Conservation (phyloP, 2,888 invertebrate species). For the Drosophila acutilabella region DNA sequence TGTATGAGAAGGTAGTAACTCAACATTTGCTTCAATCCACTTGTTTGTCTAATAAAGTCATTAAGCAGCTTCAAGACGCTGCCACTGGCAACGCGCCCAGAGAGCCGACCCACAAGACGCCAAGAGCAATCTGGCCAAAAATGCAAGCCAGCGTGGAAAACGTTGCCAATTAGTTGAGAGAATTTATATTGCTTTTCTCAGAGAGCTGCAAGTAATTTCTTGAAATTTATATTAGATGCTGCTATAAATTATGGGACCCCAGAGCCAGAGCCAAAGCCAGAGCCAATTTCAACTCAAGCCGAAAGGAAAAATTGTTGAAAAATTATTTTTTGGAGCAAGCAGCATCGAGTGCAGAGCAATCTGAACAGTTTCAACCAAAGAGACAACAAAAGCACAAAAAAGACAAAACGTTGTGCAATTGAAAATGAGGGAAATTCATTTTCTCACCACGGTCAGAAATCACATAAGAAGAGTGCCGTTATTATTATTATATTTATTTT, state of each 20-base stretch:
- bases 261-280: constrained; percentile 7
- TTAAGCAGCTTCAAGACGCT: constrained; percentile 40
- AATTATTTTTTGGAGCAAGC: not conserved
- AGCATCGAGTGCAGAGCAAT: constrained; percentile 15
- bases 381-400: constrained; percentile 61
- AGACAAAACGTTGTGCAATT: constrained; percentile 49
- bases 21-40: constrained; percentile 18
- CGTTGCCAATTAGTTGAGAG: constrained; percentile 75
- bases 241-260: constrained; percentile 67
- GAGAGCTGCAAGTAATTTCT: constrained; percentile 62
- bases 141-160: constrained; percentile 39
- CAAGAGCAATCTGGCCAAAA: constrained; percentile 36
- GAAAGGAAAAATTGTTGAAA: constrained; percentile 17
- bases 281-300: constrained; percentile 7
- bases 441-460: constrained; percentile 16
- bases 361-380: constrained; percentile 21
- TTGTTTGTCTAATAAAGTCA: constrained; percentile 66
- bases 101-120: not conserved
- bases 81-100: constrained; percentile 27
- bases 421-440: constrained; percentile 45
- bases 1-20: not conserved
- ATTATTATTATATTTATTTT: not conserved
- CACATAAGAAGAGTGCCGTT: constrained; percentile 25
- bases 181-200: constrained; percentile 75
- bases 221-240: constrained; percentile 71